Conservation (phyloP, 1,140 invertebrate species). For the Pseudomyrmex dendroicus region DNA sequence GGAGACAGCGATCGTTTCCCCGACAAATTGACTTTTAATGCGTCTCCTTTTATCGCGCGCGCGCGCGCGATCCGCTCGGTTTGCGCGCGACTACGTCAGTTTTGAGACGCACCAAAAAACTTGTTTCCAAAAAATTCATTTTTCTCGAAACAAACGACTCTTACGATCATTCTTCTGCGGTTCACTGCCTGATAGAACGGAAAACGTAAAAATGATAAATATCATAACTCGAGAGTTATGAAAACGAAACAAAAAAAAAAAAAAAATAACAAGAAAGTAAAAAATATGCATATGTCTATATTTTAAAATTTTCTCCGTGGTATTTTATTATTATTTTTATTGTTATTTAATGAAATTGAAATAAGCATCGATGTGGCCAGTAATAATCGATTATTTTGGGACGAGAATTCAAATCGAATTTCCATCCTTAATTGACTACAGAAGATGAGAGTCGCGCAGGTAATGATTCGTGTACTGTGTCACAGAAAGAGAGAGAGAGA, state of each 20-base stretch:
- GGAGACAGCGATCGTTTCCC: slow-evolving; percentile 46
- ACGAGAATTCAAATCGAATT: slow-evolving; percentile 75
- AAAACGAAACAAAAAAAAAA: too few species aligned
- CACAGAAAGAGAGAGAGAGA: slow-evolving; percentile 65
- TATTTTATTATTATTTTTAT: slow-evolving; percentile 15
- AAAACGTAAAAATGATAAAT: slow-evolving; percentile 5
- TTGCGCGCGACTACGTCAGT: slow-evolving; percentile 15
- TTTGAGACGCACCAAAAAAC: not conserved
- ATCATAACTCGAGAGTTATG: too few species aligned
- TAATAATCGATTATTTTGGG: slow-evolving; percentile 72
- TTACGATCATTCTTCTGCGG: not conserved
- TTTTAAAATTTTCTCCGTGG: not conserved
- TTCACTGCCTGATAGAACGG: not conserved
- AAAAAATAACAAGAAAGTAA: not conserved
- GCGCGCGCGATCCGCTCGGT: not conserved
- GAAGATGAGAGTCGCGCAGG: slow-evolving; percentile 56
- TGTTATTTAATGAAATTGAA: slow-evolving; percentile 56
- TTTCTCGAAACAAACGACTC: too few species aligned
- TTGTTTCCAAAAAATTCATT: not conserved
- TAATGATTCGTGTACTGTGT: slow-evolving; percentile 76
- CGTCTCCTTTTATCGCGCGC: slow-evolving; percentile 13
- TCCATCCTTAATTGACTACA: slow-evolving; percentile 75
- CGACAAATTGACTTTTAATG: slow-evolving; percentile 77
- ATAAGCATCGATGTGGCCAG: slow-evolving; percentile 25
- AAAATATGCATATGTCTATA: not conserved